phyloP scores from a whole-genome alignment of 2,888 invertebrate species.

The Andrena camellia region DNA sequence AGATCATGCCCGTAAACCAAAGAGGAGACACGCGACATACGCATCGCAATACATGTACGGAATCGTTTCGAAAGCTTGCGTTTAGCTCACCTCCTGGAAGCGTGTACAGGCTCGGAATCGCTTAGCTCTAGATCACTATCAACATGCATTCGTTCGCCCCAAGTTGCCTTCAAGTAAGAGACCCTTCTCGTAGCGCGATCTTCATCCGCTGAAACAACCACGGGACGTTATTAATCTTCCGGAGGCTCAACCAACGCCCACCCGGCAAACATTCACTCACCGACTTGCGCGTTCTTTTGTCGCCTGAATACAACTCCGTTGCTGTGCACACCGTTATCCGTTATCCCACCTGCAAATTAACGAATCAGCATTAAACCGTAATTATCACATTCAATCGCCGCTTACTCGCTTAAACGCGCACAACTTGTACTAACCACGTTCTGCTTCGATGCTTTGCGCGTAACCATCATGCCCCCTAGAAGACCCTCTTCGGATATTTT shows the following conservation, averaged over 20 bases:
- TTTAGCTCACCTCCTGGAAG: constrained; percentile 88
- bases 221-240: not conserved
- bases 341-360: constrained; percentile 65
- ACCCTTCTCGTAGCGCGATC: constrained; percentile 95
- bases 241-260: not conserved
- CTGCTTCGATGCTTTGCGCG: constrained; percentile 84
- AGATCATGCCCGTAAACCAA: not conserved
- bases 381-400: too few species aligned
- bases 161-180: constrained; percentile 97
- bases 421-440: constrained; percentile 70
- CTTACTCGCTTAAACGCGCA: not conserved
- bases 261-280: constrained; percentile 68
- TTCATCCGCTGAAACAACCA: constrained; percentile 88
- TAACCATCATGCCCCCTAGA: constrained; percentile 85
- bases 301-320: constrained; percentile 82
- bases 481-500: constrained; percentile 61
- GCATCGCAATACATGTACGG: not conserved
- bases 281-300: constrained; percentile 81
- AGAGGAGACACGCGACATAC: not conserved
- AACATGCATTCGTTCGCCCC: constrained; percentile 91
- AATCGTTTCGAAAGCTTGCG: not conserved
- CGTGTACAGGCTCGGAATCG: constrained; percentile 87
- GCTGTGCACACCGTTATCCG: constrained; percentile 72
- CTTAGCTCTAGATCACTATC: constrained; percentile 89
- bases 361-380: constrained; percentile 34